Base-by-base conservation (phyloP, 2,797 vertebrate genomes). In the Lophotriccus pileatus region DNA sequence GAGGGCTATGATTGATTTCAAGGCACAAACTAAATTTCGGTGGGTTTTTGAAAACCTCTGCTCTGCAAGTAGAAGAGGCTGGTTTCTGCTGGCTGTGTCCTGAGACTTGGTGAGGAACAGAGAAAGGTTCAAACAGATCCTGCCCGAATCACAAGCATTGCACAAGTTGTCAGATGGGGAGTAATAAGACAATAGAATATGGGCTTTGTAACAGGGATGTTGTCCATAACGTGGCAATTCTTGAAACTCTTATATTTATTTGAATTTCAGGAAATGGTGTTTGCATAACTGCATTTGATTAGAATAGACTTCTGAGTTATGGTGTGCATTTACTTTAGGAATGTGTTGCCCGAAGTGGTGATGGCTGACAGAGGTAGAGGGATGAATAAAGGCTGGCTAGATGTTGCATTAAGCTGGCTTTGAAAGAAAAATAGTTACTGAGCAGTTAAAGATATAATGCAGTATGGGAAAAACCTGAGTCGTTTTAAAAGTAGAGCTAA, bases 381-480 rank as follows among this genome's bases (percentile, higher is more conserved):
- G 41, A 19, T 25, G 47, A 32, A 2, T 20, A 6, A 60, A 62
- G 39, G 34, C 39, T 84, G 32, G 22, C 32, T 89, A 14, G 8
- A 7, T 44, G 28, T 14, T 74, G 41, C 11, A 34, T n/a, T 34
- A 25, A 63, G 52, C 14, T 12, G 7, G 16, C 87, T 46, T 18
- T 63, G 62, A 30, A 59, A 73, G 18, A 24, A 50, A 53, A n/a
- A 46, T 15, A 28, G 7, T 39, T 78, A 16, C 11, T 41, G 49
- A 43, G 20, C 22, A 79, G 9, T 36, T 75, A 14, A 77, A 58
- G 34, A 25, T 55, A 23, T 59, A 55, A 67, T 43, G 25, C 21
- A 39, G 5, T 10, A 2, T 34, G 46, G 53, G 50, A 25, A 10
- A 47, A 68, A 69, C 17, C 1, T 0, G 52, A 62, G n/a, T 30